Evolutionary conservation across 2,888 invertebrate genomes (phyloP).

Genomic region (Agrochola macilenta): DNA sequence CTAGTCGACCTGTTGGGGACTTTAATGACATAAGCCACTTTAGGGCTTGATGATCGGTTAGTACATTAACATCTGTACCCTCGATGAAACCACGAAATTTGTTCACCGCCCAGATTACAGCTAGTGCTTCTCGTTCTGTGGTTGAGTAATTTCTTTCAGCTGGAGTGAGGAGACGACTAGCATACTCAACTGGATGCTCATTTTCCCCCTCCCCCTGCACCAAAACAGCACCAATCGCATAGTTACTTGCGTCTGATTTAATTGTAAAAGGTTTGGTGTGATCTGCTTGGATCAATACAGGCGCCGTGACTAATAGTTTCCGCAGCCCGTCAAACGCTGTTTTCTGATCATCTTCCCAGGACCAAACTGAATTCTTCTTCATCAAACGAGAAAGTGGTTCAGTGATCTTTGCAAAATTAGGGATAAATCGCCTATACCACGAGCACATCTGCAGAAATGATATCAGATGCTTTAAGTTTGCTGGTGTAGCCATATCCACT

Average conservation of each 20-base stretch:
- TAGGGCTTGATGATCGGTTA: too few relatives aligned
- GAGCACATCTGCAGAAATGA: constrained; percentile 1
- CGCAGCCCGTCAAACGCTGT: neutral
- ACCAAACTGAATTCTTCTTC: neutral
- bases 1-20: too few relatives aligned
- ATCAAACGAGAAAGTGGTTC: neutral
- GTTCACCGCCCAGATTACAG: too few relatives aligned
- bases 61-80: too few relatives aligned
- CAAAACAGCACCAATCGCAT: too few relatives aligned
- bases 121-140: too few relatives aligned
- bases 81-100: too few relatives aligned
- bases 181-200: too few relatives aligned
- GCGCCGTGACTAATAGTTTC: neutral
- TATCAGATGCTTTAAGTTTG: neutral
- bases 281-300: neutral
- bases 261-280: neutral
- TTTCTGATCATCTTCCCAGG: neutral
- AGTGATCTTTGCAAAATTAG: constrained; percentile 3
- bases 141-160: too few relatives aligned
- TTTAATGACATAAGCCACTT: too few relatives aligned
- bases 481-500: constrained; percentile 1
- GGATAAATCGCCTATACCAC: neutral
- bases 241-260: neutral
- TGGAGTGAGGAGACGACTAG: too few relatives aligned
- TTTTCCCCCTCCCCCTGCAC: too few relatives aligned